Base-by-base conservation (phyloP, 1,140 invertebrate genomes). In the Zophobas morio region DNA sequence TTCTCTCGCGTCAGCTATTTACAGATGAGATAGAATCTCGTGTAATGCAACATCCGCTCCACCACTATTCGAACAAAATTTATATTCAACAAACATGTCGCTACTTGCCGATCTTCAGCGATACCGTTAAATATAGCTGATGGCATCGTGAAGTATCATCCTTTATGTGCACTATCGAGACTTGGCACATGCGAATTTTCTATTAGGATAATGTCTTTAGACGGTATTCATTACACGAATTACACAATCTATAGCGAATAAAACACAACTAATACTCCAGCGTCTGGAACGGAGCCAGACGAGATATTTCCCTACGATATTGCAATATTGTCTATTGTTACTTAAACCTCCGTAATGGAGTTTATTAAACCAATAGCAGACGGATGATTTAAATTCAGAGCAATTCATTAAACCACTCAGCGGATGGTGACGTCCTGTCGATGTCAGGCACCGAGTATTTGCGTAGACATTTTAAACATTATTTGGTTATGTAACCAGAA, bases 121-220 rank as follows among this genome's bases (percentile, higher is more conserved):
- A 66, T 40, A 32, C 39, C 8, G 39, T 8, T 66, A 66, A 66
- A 66, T 66, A 40, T 33, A 39, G n/a, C 39, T 60, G 56, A 60
- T 60, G 56, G 35, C 34, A 4, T 32, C 39, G 32, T 66, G 42
- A 66, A 66, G 42, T 36, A 66, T 66, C 42, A 66, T 42, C 39
- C 39, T 66, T 46, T 40, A 66, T 66, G 33, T 63, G 6, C 57
- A 6, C 35, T 63, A 63, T 66, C 60, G 42, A 39, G 60, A 66
- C 56, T 60, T 60, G 56, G 56, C 56, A 60, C 56, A 60, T 60
- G 56, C 60, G 60, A 66, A 34, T 66, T 66, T 66, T 66, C 60
- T 66, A 66, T 66, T 66, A 66, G 60, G 60, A 40, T 66, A 66
- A 66, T 66, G 60, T 42, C 39, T 51, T 2, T 42, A 37, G 40